Conservation (phyloP, 92 coral and sea anemone genomes). For the Parazoanthus atlanticus region DNA sequence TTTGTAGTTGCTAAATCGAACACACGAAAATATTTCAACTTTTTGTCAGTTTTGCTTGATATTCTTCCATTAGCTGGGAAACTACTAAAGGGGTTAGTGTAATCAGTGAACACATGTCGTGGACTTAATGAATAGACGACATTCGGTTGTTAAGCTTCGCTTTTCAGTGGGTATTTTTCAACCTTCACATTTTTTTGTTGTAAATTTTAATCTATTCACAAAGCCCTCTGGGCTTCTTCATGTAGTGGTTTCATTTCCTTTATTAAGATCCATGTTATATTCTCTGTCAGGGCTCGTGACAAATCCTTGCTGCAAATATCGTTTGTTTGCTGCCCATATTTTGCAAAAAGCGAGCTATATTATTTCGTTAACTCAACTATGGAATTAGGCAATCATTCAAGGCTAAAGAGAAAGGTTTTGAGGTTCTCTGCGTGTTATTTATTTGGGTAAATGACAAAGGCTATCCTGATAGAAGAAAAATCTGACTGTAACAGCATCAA, state of each 20-base stretch:
- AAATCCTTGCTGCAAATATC: not conserved
- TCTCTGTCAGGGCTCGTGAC: not conserved
- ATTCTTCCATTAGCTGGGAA: not conserved
- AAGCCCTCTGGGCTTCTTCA: slow-evolving; percentile 4
- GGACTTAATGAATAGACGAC: not conserved
- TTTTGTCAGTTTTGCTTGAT: not conserved
- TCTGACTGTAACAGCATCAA: not conserved
- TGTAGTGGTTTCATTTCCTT: not conserved
- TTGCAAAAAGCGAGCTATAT: not conserved
- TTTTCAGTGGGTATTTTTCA: not conserved
- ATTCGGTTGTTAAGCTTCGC: not conserved
- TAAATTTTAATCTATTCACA: not conserved
- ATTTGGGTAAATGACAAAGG: not conserved
- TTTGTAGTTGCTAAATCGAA: not conserved
- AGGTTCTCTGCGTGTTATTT: not conserved
- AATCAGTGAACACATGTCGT: not conserved
- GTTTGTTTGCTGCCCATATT: not conserved
- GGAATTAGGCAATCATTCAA: not conserved
- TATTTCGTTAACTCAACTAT: not conserved
- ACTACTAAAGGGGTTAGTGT: not conserved
- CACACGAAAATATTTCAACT: not conserved
- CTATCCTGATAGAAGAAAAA: not conserved
- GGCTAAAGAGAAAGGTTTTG: not conserved
- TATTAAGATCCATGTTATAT: not conserved
- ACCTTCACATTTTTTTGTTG: not conserved